These are phyloP conservation scores for Umimayanthus chanpuru DNA, from an alignment of 92 coral and sea anemone genomes.

Conservation along the genomic window DNA sequence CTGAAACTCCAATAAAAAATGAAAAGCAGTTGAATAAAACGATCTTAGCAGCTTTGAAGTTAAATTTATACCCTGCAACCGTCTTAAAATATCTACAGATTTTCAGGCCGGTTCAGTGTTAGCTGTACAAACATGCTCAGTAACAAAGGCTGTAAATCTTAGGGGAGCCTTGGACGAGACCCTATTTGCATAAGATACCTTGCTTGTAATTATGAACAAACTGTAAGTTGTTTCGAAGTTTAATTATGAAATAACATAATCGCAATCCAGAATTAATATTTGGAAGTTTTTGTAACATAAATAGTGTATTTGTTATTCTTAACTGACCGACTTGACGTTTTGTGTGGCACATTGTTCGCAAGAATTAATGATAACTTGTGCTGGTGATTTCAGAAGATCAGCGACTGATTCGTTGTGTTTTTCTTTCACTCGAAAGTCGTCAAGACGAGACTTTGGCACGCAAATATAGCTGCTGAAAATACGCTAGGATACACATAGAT, in stretches of 20 bases:
- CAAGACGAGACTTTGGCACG: background rate
- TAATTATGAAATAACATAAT: background rate
- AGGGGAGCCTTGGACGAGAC: background rate
- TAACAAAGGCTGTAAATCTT: background rate
- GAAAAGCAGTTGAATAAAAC: background rate
- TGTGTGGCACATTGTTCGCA: background rate
- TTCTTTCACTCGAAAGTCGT: constrained; percentile 5
- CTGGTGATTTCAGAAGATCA: background rate
- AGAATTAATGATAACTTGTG: background rate
- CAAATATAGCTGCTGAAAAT: background rate
- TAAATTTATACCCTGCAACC: background rate
- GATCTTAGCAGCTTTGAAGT: background rate
- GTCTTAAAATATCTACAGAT: background rate
- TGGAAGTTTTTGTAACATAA: background rate
- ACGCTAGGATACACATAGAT: too few relatives aligned
- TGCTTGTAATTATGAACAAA: background rate
- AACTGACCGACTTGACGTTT: background rate
- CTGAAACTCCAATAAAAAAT: background rate
- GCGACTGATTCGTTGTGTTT: background rate
- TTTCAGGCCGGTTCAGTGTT: background rate
- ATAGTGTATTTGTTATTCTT: background rate
- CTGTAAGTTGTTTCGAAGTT: background rate
- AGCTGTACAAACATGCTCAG: background rate
- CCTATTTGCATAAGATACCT: background rate
- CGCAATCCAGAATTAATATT: background rate